A percentile compares a stretch with the other conserved stretches of the same genome.
Evolutionary conservation across 2,113 vertebrate species (phyloP).

Genomic region (Meriones unguiculatus): DNA sequence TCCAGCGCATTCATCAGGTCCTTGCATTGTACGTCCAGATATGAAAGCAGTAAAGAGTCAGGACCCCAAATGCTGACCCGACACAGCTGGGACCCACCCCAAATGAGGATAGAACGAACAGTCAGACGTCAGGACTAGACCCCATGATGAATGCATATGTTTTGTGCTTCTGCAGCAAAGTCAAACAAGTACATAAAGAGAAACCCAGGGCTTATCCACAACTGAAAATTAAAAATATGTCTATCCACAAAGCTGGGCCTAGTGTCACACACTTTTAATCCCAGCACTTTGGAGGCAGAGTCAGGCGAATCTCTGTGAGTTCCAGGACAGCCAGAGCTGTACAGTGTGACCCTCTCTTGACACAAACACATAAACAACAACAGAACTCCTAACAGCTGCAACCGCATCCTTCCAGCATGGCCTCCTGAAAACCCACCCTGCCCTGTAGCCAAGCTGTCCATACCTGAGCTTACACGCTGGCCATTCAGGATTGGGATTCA

Average conservation of each 20-base stretch:
- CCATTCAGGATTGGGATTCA: neutral
- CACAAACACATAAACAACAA: neutral
- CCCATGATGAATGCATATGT: neutral
- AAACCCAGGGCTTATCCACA: neutral
- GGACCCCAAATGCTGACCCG: neutral
- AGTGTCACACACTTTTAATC: neutral
- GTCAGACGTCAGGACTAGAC: neutral
- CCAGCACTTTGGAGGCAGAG: too few relatives aligned
- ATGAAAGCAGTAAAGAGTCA: neutral
- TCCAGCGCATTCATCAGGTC: neutral
- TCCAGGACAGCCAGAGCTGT: neutral
- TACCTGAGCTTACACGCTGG: neutral
- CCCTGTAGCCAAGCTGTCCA: neutral
- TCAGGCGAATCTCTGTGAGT: neutral
- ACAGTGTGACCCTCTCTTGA: neutral
- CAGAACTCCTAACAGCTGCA: neutral
- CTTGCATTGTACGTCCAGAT: neutral
- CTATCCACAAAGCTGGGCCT: neutral
- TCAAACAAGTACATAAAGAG: neutral
- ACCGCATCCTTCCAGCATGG: neutral
- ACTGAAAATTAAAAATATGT: neutral
- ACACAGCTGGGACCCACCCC: neutral
- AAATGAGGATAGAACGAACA: neutral
- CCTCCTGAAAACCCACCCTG: neutral
- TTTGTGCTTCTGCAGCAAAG: neutral